A percentile compares a stretch with the other conserved stretches of the same genome.
Evolutionary conservation across 2,888 invertebrate species (phyloP).

Genomic region (Pristionchus mayeri): DNA sequence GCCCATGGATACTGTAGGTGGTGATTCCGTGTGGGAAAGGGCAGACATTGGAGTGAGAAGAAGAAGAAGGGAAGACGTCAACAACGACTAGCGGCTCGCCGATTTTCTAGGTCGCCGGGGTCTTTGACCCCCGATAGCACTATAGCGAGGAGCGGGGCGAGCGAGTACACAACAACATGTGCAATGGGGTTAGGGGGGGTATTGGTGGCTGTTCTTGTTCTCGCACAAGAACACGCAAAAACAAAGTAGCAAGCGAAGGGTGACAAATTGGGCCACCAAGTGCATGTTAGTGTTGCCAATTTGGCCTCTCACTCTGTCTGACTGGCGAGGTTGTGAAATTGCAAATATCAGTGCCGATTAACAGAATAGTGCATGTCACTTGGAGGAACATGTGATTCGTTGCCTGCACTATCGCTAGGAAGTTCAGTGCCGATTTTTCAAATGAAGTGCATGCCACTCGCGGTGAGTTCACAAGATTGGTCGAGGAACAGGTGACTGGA

Average conservation of each 20-base stretch:
- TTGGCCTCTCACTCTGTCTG: too few species aligned
- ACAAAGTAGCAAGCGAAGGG: neutral
- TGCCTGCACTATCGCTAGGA: too few species aligned
- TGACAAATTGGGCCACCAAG: neutral
- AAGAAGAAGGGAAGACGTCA: neutral
- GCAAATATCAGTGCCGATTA: too few species aligned
- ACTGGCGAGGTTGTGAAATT: too few species aligned
- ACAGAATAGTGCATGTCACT: too few species aligned
- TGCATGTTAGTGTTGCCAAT: too few species aligned
- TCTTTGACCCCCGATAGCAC: neutral
- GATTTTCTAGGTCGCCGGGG: neutral
- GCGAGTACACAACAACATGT: slow-evolving; percentile 25
- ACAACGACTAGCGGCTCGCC: neutral
- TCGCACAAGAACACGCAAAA: neutral
- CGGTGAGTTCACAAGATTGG: neutral
- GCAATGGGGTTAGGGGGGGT: neutral
- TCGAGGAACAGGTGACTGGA: neutral
- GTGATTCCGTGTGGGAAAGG: neutral
- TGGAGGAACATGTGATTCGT: too few species aligned
- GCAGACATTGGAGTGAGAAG: neutral
- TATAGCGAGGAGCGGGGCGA: neutral
- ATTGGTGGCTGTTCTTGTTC: neutral
- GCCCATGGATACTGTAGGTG: neutral
- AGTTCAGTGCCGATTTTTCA: too few species aligned
- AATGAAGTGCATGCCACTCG: too few species aligned